Conservation (phyloP, 30 jellyfish, hydroid and myxozoan genomes). For the Hydractinia echinata region DNA sequence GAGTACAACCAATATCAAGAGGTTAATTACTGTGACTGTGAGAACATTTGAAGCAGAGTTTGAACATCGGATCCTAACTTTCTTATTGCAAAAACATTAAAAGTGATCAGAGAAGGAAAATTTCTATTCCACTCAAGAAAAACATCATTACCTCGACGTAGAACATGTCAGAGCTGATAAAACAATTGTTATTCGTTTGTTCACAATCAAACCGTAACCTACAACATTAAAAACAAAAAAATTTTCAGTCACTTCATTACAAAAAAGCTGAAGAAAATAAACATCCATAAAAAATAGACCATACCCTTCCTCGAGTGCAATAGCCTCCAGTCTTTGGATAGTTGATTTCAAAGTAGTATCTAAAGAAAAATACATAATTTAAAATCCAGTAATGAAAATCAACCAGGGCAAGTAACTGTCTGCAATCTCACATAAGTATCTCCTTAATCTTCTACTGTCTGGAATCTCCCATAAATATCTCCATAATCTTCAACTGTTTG, state of each 20-base stretch:
- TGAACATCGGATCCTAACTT: too few relatives aligned
- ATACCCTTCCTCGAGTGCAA: slow-evolving; percentile 29
- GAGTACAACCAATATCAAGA: too few relatives aligned
- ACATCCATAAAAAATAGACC: background rate
- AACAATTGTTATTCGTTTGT: slow-evolving; percentile 18
- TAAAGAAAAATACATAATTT: background rate
- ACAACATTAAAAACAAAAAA: background rate
- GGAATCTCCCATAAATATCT: too few relatives aligned
- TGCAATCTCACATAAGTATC: too few relatives aligned
- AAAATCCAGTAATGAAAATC: too few relatives aligned
- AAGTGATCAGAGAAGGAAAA: too few relatives aligned
- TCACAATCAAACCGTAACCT: slow-evolving; percentile 25
- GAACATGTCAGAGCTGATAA: slow-evolving; percentile 51
- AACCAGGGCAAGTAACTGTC: too few relatives aligned
- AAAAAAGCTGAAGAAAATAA: background rate
- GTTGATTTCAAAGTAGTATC: slow-evolving; percentile 18
- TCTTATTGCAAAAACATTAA: too few relatives aligned
- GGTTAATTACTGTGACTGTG: too few relatives aligned
- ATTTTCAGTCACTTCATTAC: background rate
- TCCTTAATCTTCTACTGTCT: too few relatives aligned
- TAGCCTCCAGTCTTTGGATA: slow-evolving; percentile 27
- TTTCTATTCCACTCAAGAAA: background rate
- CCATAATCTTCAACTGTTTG: too few relatives aligned
- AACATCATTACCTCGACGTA: slow-evolving; percentile 32
- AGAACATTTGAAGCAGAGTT: too few relatives aligned